Evolutionary conservation across 2,888 invertebrate genomes (phyloP).

Genomic region (Kryphioiulus occultus): DNA sequence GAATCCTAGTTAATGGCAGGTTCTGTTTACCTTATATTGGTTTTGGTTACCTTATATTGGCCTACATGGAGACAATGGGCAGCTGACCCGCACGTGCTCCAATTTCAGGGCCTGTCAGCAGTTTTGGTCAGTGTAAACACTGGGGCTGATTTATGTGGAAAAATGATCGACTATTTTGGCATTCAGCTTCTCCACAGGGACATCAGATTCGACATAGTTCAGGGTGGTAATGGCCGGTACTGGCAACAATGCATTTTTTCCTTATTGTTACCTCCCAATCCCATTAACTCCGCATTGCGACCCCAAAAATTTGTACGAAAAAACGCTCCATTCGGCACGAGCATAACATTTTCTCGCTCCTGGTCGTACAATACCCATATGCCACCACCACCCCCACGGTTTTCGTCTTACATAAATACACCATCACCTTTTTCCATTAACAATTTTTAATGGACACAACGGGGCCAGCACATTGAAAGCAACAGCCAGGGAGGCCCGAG

Average conservation of each 20-base stretch:
- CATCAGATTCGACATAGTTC: background rate
- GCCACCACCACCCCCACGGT: background rate
- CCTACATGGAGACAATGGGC: too few relatives aligned
- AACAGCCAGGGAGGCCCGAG: background rate
- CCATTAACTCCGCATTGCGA: background rate
- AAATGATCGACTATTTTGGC: background rate
- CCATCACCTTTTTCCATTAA: constrained; percentile 3
- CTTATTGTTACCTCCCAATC: background rate
- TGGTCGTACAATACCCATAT: constrained; percentile 20
- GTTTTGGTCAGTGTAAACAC: background rate
- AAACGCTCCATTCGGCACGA: constrained; percentile 22
- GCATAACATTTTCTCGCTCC: background rate
- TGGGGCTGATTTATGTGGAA: background rate
- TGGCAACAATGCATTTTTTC: background rate
- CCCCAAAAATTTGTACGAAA: background rate
- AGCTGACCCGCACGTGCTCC: background rate
- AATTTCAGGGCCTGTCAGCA: background rate
- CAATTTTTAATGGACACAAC: constrained; percentile 7
- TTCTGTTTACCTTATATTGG: too few relatives aligned
- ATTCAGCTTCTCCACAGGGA: background rate
- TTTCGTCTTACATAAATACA: constrained; percentile 21
- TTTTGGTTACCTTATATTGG: too few relatives aligned
- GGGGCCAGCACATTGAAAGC: background rate
- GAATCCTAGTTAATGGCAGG: too few relatives aligned
- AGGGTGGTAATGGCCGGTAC: background rate